These are phyloP conservation scores for Eidolon dupreanum DNA, from an alignment of 2,797 vertebrate species.

Conservation along the genomic window DNA sequence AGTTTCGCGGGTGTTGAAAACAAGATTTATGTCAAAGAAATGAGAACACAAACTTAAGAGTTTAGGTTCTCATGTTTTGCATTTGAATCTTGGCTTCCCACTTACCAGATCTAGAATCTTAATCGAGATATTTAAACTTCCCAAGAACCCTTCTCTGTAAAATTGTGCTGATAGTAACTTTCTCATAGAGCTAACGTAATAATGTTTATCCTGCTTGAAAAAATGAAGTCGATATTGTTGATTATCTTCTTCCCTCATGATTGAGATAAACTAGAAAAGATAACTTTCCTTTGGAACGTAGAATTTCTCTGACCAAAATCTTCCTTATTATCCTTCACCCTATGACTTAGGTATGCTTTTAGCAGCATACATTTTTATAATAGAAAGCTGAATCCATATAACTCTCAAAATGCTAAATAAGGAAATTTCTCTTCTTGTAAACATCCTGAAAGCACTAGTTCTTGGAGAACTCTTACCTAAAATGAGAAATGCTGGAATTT, in stretches of 20 bases:
- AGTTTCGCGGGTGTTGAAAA: background rate
- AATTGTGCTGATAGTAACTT: background rate
- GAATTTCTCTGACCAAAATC: background rate
- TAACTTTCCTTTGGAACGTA: background rate
- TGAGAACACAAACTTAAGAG: background rate
- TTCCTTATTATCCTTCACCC: background rate
- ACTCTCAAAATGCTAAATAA: background rate
- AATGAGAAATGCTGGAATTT: background rate
- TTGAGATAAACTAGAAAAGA: background rate
- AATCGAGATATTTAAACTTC: background rate
- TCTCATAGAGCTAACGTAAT: background rate
- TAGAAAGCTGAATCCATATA: background rate
- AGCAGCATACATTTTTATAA: background rate
- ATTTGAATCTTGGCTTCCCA: background rate
- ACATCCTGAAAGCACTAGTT: background rate
- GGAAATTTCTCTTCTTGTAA: background rate
- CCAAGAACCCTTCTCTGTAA: background rate
- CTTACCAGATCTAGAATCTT: background rate
- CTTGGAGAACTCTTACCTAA: background rate
- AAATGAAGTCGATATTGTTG: background rate
- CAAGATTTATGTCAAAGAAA: background rate
- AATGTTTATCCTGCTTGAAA: background rate
- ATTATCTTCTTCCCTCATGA: background rate
- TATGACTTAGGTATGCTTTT: background rate
- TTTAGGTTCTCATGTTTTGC: background rate